phyloP scores from a whole-genome alignment of 2,888 invertebrate genomes.

The Campoplex nolae region DNA sequence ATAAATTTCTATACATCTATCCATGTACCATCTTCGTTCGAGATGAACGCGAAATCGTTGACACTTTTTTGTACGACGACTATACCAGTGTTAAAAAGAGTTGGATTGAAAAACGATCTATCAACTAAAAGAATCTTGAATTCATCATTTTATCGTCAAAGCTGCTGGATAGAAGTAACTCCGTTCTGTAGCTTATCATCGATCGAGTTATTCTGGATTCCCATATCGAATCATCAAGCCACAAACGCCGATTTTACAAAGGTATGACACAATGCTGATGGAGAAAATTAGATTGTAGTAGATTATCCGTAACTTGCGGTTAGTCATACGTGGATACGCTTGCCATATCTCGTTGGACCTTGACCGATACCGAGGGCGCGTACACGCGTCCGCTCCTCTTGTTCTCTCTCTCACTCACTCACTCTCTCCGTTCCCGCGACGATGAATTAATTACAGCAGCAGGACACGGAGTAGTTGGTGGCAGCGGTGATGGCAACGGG shows the following conservation, averaged over 20 bases:
- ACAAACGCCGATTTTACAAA: constrained; percentile 23
- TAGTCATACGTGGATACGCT: constrained; percentile 58
- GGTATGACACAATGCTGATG: constrained; percentile 38
- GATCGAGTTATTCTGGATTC: constrained; percentile 43
- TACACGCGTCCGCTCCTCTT: constrained; percentile 52
- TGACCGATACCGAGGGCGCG: constrained; percentile 69
- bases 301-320: constrained; percentile 45
- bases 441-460: constrained; percentile 72
- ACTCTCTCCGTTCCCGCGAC: constrained; percentile 48
- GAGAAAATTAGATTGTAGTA: constrained; percentile 59
- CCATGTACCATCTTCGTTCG: background rate
- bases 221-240: constrained; percentile 35
- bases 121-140: background rate
- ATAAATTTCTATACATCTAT: constrained; percentile 73
- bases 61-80: constrained; percentile 18
- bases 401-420: background rate
- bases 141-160: background rate
- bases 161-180: background rate
- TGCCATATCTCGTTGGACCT: constrained; percentile 69
- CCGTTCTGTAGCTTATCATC: background rate
- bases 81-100: background rate
- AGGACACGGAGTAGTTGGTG: constrained; percentile 45
- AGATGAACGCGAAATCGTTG: constrained; percentile 50
- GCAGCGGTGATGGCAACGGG: constrained; percentile 62
- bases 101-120: background rate